phyloP scores from a whole-genome alignment of 2,888 invertebrate species.

The Plagiodera versicolora region DNA sequence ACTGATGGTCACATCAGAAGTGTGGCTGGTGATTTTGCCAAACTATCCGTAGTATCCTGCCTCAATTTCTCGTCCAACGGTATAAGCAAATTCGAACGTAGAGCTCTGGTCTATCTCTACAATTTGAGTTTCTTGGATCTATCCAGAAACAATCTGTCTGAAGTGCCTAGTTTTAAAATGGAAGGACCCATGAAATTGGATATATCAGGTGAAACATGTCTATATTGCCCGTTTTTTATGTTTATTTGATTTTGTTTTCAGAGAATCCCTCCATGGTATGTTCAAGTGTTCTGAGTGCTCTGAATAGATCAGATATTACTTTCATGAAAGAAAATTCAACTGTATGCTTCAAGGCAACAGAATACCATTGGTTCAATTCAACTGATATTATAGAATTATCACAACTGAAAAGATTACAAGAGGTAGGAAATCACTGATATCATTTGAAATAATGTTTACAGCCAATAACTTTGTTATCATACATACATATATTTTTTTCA shows the following conservation, averaged over 20 bases:
- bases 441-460: background rate
- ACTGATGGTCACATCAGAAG: conserved; percentile 74
- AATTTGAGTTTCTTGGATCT: conserved; percentile 69
- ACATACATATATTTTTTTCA: too few species aligned
- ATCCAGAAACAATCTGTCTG: conserved; percentile 69
- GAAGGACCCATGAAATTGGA: conserved; percentile 70
- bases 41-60: conserved; percentile 67
- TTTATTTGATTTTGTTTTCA: too few species aligned
- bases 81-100: conserved; percentile 65
- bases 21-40: conserved; percentile 66
- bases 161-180: conserved; percentile 69
- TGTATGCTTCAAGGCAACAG: conserved; percentile 65
- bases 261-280: conserved; percentile 74
- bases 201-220: conserved; percentile 65
- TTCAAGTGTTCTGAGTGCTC: conserved; percentile 64
- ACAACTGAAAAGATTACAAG: conserved; percentile 66
- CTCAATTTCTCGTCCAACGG: conserved; percentile 80
- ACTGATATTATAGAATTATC: conserved; percentile 70
- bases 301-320: conserved; percentile 62
- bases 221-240: too few species aligned
- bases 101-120: conserved; percentile 70
- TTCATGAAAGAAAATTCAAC: conserved; percentile 69
- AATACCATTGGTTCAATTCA: conserved; percentile 77
- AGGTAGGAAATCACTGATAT: conserved; percentile 52
- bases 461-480: too few species aligned